Base-by-base conservation (phyloP, 2,113 vertebrate species). In the Gavialis gangeticus region DNA sequence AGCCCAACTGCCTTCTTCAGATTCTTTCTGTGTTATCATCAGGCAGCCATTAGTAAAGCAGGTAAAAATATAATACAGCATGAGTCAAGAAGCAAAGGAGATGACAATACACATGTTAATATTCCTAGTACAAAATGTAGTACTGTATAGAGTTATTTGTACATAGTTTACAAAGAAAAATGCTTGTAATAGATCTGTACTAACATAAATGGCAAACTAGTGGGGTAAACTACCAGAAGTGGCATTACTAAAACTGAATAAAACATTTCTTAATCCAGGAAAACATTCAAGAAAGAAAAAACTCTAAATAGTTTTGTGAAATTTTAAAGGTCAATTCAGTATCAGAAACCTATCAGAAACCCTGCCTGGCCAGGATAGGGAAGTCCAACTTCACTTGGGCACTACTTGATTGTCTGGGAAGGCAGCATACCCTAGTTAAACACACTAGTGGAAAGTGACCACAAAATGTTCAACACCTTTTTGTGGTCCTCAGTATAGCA, bases 1-100 rank as follows among this genome's bases (percentile, higher is more conserved):
- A 79, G 99, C 99, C 99, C 99, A 99, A 94, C 99, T 99, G 79
- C 99, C 99, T 98, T 99, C 99, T 96, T 99, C 99, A 96, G 99
- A 99, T 77, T 99, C 98, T 89, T 99, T 99, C 99, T 99, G 95
- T 91, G 80, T 97, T 88, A 98, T 94, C 92, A 97, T 90, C 92
- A 96, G 87, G 88, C 87, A 97, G 64, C 79, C 93, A 94, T 97
- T 95, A 96, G 95, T 83, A 97, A 96, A 97, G 92, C 75, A 92
- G 57, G 89, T 95, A 96, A 96, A 96, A 91, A 97, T 60, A 94
- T 78, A 96, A 97, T 82, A 96, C 95, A 94, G 83, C 90, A 80
- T 58, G 5, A 96, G 58, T 96, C 84, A 96, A 64, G 87, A 95
- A 94, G 66, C 62, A 93, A 18, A 59, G 24, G 12, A 91, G 62